These are phyloP conservation scores for Trichacis sp. DNA, from an alignment of 2,888 invertebrate species.

Conservation along the genomic window DNA sequence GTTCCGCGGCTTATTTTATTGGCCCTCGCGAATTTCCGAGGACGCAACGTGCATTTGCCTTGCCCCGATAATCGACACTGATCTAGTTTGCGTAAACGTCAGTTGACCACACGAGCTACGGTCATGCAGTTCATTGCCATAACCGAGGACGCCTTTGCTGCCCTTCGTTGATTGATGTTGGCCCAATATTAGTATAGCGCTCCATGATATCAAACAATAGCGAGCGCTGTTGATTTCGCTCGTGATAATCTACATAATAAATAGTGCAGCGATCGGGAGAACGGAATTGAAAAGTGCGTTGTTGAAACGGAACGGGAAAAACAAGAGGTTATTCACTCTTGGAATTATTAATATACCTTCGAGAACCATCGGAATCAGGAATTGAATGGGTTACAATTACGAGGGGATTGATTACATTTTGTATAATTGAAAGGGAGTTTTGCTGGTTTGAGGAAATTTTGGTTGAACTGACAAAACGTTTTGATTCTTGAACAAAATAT, in stretches of 20 bases:
- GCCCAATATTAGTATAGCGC: neutral
- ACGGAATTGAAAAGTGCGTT: neutral
- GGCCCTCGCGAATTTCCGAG: too few relatives aligned
- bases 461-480: too few relatives aligned
- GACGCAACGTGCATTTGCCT: neutral
- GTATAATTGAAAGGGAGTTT: too few relatives aligned
- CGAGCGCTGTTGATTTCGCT: neutral
- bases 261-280: neutral
- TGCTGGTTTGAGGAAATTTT: too few relatives aligned
- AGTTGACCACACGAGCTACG: neutral
- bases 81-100: neutral
- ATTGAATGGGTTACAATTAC: too few relatives aligned
- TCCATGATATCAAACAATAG: neutral
- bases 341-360: too few relatives aligned
- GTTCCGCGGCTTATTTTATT: too few relatives aligned
- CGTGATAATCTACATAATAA: neutral
- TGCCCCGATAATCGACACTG: neutral
- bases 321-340: too few relatives aligned
- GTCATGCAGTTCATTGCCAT: neutral
- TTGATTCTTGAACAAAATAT: too few relatives aligned
- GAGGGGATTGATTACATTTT: too few relatives aligned
- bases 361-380: too few relatives aligned
- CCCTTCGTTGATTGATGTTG: neutral
- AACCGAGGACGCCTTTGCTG: neutral
- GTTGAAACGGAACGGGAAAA: too few relatives aligned